Percentiles rank a stretch among this genome's conserved stretches.
Conservation (phyloP, 2,888 invertebrate genomes). For the Caenorhabditis plicata region DNA sequence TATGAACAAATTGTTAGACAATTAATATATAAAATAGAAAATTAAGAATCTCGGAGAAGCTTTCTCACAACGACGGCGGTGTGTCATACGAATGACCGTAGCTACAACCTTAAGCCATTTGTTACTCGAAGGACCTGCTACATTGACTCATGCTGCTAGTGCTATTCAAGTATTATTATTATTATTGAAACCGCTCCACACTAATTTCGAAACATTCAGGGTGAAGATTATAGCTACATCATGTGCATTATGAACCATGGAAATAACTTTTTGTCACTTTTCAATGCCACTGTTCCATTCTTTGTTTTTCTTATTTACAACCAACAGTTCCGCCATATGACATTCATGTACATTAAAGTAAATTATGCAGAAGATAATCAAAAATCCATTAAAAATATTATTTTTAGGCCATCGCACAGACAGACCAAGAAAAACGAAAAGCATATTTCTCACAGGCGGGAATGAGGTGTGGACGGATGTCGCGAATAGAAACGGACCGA, state of each 20-base stretch:
- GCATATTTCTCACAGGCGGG: slow-evolving; percentile 40
- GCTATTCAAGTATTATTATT: slow-evolving; percentile 31
- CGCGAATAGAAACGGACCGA: slow-evolving; percentile 42
- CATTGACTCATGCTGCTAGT: slow-evolving; percentile 42
- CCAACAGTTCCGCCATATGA: slow-evolving; percentile 60
- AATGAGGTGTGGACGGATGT: slow-evolving; percentile 38
- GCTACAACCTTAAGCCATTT: slow-evolving; percentile 61
- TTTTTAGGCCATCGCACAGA: slow-evolving; percentile 35
- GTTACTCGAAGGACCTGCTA: slow-evolving; percentile 59
- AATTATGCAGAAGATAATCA: neutral
- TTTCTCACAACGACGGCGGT: slow-evolving; percentile 57
- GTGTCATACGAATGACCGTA: slow-evolving; percentile 61
- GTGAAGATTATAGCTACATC: slow-evolving; percentile 22
- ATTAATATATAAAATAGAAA: neutral
- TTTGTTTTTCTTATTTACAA: slow-evolving; percentile 59
- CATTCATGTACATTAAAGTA: slow-evolving; percentile 51
- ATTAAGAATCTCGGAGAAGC: slow-evolving; percentile 58
- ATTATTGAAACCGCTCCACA: neutral
- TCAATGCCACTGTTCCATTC: slow-evolving; percentile 63
- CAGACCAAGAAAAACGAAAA: slow-evolving; percentile 31
- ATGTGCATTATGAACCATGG: slow-evolving; percentile 56
- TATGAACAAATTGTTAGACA: slow-evolving; percentile 3
- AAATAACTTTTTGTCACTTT: slow-evolving; percentile 55
- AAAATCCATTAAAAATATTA: neutral
- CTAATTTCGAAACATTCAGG: slow-evolving; percentile 12